Evolutionary conservation across 2,888 invertebrate genomes (phyloP), one percentile per base, ranked within the genome.

Genomic region (Dendrolimus houi): DNA sequence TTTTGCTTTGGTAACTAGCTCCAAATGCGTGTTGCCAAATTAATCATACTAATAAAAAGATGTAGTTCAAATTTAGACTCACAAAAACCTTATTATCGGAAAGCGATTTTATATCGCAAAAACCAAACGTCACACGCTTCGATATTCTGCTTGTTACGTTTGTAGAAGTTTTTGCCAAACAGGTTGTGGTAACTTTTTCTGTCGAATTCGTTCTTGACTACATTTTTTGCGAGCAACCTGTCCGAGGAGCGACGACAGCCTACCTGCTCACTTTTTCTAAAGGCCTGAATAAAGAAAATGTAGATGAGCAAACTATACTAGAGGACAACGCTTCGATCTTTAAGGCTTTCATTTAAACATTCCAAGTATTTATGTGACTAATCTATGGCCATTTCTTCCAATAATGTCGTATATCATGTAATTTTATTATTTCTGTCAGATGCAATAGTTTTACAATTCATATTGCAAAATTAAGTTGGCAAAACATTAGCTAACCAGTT

Each of bases 91-190:
- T 47, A 9, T 47, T 0, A 47, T 47, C 9, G 9, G 12, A 47
- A 47, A 47, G 7, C 12, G 47, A 8, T 47, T 47, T 47, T 47
- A 12, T 47, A 12, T 69, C 63, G 63, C 62, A 71, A 74, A 71
- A 78, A 71, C 66, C 70, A 67, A 72, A 68, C 72, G 66, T 73
- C 70, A 71, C 74, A 75, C 72, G 77, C 64, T 29, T 29, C 29
- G 29, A 72, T 74, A 79, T 71, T 76, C 74, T 70, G 64, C 69
- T 76, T 68, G 69, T 69, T 8, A 2, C 29, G 29, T 55, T 41
- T 17, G 55, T 54, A 13, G 13, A 54, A 55, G 55, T 47, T 55
- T 55, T 55, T 55, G 10, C 42, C 12, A n/a, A 55, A 55, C 41
- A 6, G 13, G 41, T 55, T n/a, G 17, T 55, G 47, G 42, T 55